phyloP scores from a whole-genome alignment of 2,888 invertebrate genomes.

The Phasia obesa region DNA sequence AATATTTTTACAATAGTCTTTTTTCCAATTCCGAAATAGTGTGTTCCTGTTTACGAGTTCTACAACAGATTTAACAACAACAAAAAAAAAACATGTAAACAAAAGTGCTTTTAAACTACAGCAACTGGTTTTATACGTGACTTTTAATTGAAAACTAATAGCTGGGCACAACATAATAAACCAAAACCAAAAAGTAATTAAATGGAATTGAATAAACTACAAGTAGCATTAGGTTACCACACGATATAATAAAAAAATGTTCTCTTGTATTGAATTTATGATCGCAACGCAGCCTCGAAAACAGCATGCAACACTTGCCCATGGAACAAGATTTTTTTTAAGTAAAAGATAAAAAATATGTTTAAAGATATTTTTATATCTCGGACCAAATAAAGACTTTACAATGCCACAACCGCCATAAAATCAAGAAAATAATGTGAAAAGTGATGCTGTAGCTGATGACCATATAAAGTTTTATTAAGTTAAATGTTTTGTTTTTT shows the following conservation, averaged over 20 bases:
- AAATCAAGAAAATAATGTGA: slow-evolving; percentile 47
- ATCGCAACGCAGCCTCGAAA: slow-evolving; percentile 5
- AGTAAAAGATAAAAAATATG: not conserved
- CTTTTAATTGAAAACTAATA: slow-evolving; percentile 51
- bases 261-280: slow-evolving; percentile 18
- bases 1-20: too few species aligned
- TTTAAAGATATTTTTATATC: slow-evolving; percentile 11
- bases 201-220: not conserved
- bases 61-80: too few species aligned
- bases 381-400: slow-evolving; percentile 64
- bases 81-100: too few species aligned
- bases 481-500: slow-evolving; percentile 41
- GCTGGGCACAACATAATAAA: slow-evolving; percentile 38
- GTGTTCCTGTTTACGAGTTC: too few species aligned
- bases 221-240: slow-evolving; percentile 30
- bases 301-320: slow-evolving; percentile 24
- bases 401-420: slow-evolving; percentile 54
- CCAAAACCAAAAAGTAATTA: not conserved
- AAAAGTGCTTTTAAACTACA: slow-evolving; percentile 8
- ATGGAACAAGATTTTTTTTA: slow-evolving; percentile 4
- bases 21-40: too few species aligned
- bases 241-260: slow-evolving; percentile 33
- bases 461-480: slow-evolving; percentile 66
- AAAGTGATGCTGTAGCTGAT: slow-evolving; percentile 54
- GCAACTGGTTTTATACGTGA: slow-evolving; percentile 50